Base-by-base conservation (phyloP, 2,888 invertebrate species). In the Rutpela maculata region DNA sequence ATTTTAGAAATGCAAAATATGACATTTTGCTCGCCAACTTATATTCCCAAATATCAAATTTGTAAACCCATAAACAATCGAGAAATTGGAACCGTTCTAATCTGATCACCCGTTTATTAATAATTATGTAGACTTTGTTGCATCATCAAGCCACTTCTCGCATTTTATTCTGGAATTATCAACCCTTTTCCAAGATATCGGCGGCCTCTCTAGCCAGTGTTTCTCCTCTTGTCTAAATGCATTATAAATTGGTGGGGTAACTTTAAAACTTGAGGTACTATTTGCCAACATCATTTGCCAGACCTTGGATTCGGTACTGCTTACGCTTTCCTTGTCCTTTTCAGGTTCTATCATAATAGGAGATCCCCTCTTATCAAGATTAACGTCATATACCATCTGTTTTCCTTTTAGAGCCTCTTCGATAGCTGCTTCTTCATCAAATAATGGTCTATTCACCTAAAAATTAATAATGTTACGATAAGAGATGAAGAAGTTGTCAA, bases 161-260 rank as follows among this genome's bases (percentile, higher is more conserved):
- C 88, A 88, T 77, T 89, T 89, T 26, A 80, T 66, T 74, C 83
- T 84, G 0, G 88, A 86, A 18, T 82, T 75, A 57, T 88, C 84
- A 3, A 88, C 66, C 63, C 78, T 78, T 17, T 84, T 71, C 83
- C 86, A 85, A n/a, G 85, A 70, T 10, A 87, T 76, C 6, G 81
- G 26, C 10, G 86, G 86, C 74, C 84, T 83, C 43, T 84, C 82
- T 43, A 87, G 76, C 84, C 86, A 86, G 59, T 87, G 85, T 0
- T 82, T 72, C 10, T 76, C 69, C 59, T 77, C 72, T 10, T 65
- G 50, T 12, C 74, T 66, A 63, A 78, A 81, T 17, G 83, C 78
- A 74, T 87, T 80, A 75, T 82, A 88, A 56, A 82, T 82, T 4
- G 82, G 83, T 1, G 84, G 83, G 56, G 83, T 86, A n/a, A 86